These are phyloP conservation scores for Podabrus alpinus DNA, from an alignment of 2,888 invertebrate genomes.

Conservation along the genomic window DNA sequence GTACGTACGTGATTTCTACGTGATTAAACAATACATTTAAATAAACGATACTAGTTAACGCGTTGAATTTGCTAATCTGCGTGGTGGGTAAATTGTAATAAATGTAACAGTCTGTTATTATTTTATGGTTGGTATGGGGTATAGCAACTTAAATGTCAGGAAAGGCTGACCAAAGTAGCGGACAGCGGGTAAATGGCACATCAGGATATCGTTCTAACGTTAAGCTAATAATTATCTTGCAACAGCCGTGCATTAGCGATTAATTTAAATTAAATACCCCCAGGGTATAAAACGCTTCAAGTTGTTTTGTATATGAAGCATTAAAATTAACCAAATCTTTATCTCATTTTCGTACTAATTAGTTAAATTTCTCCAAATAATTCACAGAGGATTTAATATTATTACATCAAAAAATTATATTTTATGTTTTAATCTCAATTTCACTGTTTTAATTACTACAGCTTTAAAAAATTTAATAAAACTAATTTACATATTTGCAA, in stretches of 20 bases:
- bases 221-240: constrained; percentile 17
- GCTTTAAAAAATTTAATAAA: neutral
- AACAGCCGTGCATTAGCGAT: constrained; percentile 3
- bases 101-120: constrained; percentile 40
- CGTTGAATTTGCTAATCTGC: constrained; percentile 39
- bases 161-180: constrained; percentile 11
- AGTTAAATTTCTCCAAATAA: neutral
- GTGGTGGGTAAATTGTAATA: constrained; percentile 43
- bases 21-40: constrained; percentile 45
- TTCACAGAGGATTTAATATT: neutral
- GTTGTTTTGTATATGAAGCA: constrained; percentile 1
- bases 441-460: neutral
- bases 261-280: constrained; percentile 16
- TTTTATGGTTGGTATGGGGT: constrained; percentile 28
- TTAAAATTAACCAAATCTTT: constrained; percentile 10
- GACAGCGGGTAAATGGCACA: constrained; percentile 8
- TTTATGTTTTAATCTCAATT: neutral
- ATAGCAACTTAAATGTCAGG: constrained; percentile 7
- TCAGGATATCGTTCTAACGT: constrained; percentile 14
- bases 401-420: neutral
- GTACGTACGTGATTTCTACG: constrained; percentile 35
- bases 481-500: neutral
- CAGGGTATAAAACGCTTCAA: constrained; percentile 3
- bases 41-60: constrained; percentile 37
- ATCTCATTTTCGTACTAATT: neutral